Conservation (phyloP, 2,797 vertebrate species). For the Acrossocheilus fasciatus region DNA sequence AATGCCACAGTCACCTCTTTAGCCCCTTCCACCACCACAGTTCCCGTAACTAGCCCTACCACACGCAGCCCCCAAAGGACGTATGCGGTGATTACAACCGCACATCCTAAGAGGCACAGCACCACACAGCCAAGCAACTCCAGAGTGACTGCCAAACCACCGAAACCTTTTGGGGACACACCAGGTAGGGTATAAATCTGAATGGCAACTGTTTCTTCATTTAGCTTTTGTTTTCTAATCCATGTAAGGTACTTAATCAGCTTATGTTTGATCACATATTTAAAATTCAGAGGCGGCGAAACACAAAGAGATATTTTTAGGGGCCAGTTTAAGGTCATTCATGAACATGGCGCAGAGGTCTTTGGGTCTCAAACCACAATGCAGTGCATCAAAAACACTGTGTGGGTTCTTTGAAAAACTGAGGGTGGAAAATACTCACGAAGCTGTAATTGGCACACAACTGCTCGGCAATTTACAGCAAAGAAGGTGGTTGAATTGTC, state of each 20-base stretch:
- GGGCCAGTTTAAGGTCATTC: background rate
- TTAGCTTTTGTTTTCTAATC: constrained; percentile 7
- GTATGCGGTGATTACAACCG: constrained; percentile 76
- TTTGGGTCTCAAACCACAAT: constrained; percentile 11
- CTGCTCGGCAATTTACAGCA: background rate
- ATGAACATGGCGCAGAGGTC: constrained; percentile 6
- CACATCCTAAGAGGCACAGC: constrained; percentile 75
- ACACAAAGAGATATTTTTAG: background rate
- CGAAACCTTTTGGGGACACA: constrained; percentile 80
- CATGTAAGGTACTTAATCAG: background rate
- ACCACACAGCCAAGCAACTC: constrained; percentile 77
- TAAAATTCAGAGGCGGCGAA: background rate
- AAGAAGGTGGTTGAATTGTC: constrained; percentile 25
- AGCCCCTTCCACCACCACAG: constrained; percentile 72
- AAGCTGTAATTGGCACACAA: constrained; percentile 35
- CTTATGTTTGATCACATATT: background rate
- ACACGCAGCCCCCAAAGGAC: constrained; percentile 78
- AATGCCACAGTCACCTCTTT: constrained; percentile 76
- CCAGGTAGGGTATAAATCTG: constrained; percentile 73
- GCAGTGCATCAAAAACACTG: constrained; percentile 4
- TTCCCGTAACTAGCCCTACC: constrained; percentile 74
- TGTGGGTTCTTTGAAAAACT: constrained; percentile 29
- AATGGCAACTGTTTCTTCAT: background rate
- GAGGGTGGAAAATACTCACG: constrained; percentile 21
- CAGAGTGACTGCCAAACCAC: constrained; percentile 80